Conservation (phyloP, 2,797 vertebrate genomes). For the Halcyon badia region DNA sequence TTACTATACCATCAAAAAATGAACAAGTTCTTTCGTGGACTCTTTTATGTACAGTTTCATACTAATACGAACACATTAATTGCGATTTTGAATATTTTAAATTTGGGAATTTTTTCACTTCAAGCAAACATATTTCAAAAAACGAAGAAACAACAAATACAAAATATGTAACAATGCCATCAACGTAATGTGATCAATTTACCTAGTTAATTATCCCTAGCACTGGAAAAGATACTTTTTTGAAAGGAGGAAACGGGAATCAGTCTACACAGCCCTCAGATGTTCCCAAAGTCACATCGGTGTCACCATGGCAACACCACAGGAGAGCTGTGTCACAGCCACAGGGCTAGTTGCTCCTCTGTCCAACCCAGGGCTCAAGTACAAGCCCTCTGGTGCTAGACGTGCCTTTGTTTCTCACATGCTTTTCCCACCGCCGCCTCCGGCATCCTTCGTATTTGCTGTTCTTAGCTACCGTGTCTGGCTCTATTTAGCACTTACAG, state of each 20-base stretch:
- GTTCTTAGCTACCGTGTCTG: background rate
- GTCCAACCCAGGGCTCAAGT: background rate
- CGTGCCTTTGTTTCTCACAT: background rate
- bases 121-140: background rate
- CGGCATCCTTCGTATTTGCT: background rate
- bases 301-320: background rate
- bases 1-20: background rate
- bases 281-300: background rate
- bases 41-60: background rate
- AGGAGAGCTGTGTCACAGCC: background rate
- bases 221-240: background rate
- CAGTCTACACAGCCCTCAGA: background rate
- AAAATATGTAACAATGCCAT: accelerated
- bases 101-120: background rate
- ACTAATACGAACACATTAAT: background rate
- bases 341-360: background rate
- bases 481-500: background rate
- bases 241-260: background rate
- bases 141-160: background rate
- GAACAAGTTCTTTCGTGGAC: background rate
- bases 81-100: background rate
- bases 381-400: background rate
- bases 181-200: background rate
- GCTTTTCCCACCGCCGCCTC: accelerated
- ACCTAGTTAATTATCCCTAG: background rate